Percentiles rank a stretch among this genome's conserved stretches.
Evolutionary conservation across 2,797 vertebrate species (phyloP).

Genomic region (Scolopax bukidnonensis): DNA sequence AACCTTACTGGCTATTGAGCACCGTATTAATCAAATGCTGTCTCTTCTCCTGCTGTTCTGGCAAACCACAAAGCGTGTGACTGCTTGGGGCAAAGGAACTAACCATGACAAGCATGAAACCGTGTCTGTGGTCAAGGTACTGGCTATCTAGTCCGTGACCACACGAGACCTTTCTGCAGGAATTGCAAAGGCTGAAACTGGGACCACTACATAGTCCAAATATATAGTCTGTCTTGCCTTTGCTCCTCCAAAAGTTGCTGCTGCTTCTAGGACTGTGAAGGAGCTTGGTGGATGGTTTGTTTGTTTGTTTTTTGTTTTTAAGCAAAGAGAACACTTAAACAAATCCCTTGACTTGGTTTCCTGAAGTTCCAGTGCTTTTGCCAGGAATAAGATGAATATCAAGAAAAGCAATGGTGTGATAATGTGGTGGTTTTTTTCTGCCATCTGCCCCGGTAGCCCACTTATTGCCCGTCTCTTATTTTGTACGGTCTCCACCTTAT

Average conservation of each 20-base stretch:
- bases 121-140: background rate
- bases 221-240: background rate
- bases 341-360: background rate
- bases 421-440: background rate
- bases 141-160: background rate
- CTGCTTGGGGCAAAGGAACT: background rate
- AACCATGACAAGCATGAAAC: background rate
- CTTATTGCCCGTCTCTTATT: background rate
- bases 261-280: background rate
- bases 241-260: background rate
- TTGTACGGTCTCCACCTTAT: background rate
- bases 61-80: constrained; percentile 34
- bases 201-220: background rate
- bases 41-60: constrained; percentile 11
- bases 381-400: background rate
- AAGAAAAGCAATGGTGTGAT: background rate
- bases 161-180: background rate
- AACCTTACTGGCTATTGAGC: constrained; percentile 32
- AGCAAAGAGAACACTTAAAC: background rate
- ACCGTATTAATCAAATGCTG: constrained; percentile 42
- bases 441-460: background rate
- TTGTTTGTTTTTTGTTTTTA: background rate
- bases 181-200: background rate
- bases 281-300: background rate
- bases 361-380: background rate